Conservation (phyloP, 2,113 vertebrate species). For the Urocitellus parryii region DNA sequence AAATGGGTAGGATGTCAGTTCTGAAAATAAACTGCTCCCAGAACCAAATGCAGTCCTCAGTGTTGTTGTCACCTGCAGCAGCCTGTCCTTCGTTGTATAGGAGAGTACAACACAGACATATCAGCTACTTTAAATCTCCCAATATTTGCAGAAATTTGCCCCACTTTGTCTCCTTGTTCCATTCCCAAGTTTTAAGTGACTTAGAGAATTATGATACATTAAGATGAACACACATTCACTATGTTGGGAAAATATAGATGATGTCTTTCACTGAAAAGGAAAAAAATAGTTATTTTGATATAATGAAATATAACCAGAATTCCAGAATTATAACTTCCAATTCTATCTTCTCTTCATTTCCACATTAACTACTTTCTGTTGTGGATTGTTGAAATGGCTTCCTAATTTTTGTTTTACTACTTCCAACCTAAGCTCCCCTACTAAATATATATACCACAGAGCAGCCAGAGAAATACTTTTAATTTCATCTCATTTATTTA, state of each 20-base stretch:
- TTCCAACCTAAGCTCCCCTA: not conserved
- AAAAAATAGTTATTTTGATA: conserved; percentile 21
- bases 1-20: conserved; percentile 87
- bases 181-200: conserved; percentile 72
- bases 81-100: conserved; percentile 70
- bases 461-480: not conserved
- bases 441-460: not conserved
- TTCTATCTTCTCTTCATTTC: conserved; percentile 28
- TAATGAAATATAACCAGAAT: conserved; percentile 1
- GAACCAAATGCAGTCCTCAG: conserved; percentile 85
- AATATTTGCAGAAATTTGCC: conserved; percentile 80
- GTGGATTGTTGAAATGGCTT: conserved; percentile 2
- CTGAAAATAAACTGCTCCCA: conserved; percentile 88
- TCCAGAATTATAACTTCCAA: conserved; percentile 38
- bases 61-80: conserved; percentile 82
- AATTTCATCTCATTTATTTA: not conserved
- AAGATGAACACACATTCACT: conserved; percentile 6
- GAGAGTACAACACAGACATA: conserved; percentile 73
- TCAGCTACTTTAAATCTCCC: conserved; percentile 78
- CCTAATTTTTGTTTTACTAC: conserved; percentile 11
- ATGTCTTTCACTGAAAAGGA: not conserved
- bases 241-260: conserved; percentile 52
- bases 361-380: conserved; percentile 1
- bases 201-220: not conserved
- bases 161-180: conserved; percentile 48